Evolutionary conservation across 2,113 vertebrate genomes (phyloP), one percentile per base, ranked within the genome.

Genomic region (Pelmatolapia mariae): DNA sequence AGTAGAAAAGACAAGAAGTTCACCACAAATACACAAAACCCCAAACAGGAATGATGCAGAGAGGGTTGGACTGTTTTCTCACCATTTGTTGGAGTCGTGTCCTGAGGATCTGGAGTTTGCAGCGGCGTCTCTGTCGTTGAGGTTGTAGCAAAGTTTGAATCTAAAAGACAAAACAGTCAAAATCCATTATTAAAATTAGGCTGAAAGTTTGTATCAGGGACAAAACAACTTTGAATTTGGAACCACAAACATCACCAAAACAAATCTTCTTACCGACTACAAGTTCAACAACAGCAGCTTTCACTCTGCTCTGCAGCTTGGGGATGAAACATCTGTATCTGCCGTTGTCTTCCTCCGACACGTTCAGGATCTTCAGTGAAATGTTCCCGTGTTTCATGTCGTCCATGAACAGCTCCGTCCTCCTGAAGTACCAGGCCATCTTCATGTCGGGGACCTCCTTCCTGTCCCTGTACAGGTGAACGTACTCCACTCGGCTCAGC

Each of bases 281-380:
- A 19, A 52, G 47, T 10, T 52, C 47, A 52, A 52, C 47, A 0
- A 52, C 0, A 0, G 47, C 47, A 52, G 18, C 0, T 0, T 52
- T 52, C 0, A 2, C 47, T 52, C 0, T 0, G 47, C 50, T 52
- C 50, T 0, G 4, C 50, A 52, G 50, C 8, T 36, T 82, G 0
- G 90, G 89, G 24, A 91, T 13, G 22, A 63, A 56, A 1, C 54
- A 56, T 56, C 22, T 56, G 53, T 56, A 56, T 56, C 53, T 56
- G 53, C 53, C 53, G 7, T 3, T 3, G 5, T 93, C 91, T 1
- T 29, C 43, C 1, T 19, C 5, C 19, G 54, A 81, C 10, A 90
- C 71, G 4, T 85, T 89, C 8, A 0, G 4, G 82, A 94, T 87
- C 8, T 12, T 71, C 1, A 94, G 91, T 0, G 91, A 92, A 1